These are phyloP conservation scores for Drosophila pruinosa DNA, from an alignment of 1,140 invertebrate species.

Conservation along the genomic window DNA sequence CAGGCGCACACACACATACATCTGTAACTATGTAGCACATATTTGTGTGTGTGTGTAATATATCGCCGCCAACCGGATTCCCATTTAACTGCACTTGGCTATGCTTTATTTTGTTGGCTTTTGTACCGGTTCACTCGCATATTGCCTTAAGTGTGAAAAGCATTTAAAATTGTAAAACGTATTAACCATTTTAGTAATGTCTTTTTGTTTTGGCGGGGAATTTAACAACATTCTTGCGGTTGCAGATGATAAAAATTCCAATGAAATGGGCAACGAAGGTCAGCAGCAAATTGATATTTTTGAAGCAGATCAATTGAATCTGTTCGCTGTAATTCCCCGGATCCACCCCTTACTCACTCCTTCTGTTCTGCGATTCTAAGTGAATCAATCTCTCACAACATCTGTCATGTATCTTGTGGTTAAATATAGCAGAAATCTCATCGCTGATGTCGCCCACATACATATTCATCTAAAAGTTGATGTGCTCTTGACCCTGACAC, in stretches of 20 bases:
- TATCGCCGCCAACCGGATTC: constrained; percentile 55
- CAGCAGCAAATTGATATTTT: not conserved
- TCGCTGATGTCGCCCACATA: constrained; percentile 14
- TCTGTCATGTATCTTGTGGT: constrained; percentile 3
- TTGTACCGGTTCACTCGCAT: constrained; percentile 49
- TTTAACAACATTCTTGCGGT: constrained; percentile 70
- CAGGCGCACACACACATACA: not conserved
- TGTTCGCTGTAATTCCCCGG: not conserved
- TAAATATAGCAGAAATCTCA: constrained; percentile 50
- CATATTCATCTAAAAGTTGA: not conserved
- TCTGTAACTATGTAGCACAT: not conserved
- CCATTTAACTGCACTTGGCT: constrained; percentile 65
- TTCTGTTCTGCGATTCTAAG: not conserved
- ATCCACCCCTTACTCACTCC: not conserved
- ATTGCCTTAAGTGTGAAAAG: constrained; percentile 50
- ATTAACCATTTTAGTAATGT: constrained; percentile 45
- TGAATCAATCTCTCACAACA: not conserved
- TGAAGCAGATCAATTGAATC: constrained; percentile 8
- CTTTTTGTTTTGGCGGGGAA: constrained; percentile 24
- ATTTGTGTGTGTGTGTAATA: not conserved
- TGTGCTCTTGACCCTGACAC: constrained; percentile 62
- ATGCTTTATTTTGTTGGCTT: constrained; percentile 47
- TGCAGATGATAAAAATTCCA: constrained; percentile 28
- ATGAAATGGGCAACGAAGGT: constrained; percentile 47
- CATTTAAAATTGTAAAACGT: constrained; percentile 52